Percentiles rank a stretch among this genome's conserved stretches.
phyloP scores from a whole-genome alignment of 1,140 invertebrate species.

The Homarus americanus region DNA sequence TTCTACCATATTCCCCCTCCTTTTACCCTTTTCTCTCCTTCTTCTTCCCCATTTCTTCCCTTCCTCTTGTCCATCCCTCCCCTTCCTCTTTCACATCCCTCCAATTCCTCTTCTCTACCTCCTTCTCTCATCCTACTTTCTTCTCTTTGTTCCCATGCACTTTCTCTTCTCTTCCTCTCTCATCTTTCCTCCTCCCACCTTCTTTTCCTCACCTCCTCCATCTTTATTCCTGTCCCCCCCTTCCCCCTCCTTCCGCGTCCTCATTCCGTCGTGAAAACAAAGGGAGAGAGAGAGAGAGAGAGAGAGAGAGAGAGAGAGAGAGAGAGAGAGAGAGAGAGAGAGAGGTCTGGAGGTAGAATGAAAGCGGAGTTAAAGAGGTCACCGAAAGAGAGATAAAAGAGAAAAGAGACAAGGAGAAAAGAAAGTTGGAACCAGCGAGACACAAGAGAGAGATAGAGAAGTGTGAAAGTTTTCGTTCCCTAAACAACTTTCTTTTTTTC shows the following conservation, averaged over 20 bases:
- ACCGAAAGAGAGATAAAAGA: neutral
- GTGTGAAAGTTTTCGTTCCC: too few relatives aligned
- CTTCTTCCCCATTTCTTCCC: neutral
- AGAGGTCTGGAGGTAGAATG: too few relatives aligned
- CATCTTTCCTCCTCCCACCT: neutral
- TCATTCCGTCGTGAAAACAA: neutral
- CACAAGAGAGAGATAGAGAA: too few relatives aligned
- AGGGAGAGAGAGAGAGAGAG: constrained; percentile 11
- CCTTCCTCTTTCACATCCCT: too few relatives aligned
- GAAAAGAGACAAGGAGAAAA: too few relatives aligned
- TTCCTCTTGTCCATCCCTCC: too few relatives aligned
- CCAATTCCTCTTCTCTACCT: neutral
- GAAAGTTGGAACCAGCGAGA: too few relatives aligned
- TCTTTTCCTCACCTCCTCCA: neutral
- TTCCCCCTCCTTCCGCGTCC: neutral
- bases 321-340: neutral
- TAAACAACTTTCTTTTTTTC: too few relatives aligned
- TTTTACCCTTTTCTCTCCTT: neutral
- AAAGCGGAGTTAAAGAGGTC: neutral
- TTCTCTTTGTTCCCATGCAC: neutral
- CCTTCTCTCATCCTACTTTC: neutral
- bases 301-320: constrained; percentile 7
- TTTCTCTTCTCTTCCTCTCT: neutral
- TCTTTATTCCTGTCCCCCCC: neutral
- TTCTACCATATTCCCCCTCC: too few relatives aligned